Conservation (phyloP, 2,888 invertebrate genomes). For the Acanthococcus lagerstroemiae region DNA sequence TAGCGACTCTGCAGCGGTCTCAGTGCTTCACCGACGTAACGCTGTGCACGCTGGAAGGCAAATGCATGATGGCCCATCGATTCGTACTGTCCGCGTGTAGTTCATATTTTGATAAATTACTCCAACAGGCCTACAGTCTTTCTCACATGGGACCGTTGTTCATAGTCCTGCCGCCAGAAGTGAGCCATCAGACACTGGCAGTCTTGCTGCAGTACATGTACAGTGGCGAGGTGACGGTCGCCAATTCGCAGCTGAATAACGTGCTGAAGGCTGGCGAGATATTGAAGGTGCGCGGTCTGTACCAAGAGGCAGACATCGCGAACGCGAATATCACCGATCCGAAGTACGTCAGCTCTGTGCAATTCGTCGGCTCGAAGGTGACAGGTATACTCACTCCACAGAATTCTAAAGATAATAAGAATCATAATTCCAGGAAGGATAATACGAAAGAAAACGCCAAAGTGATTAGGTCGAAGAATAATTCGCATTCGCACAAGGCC, state of each 20-base stretch:
- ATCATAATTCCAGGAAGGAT: slow-evolving; percentile 7
- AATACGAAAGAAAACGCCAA: slow-evolving; percentile 25
- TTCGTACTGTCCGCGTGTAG: slow-evolving; percentile 76
- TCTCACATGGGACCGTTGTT: slow-evolving; percentile 42
- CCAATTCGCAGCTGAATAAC: slow-evolving; percentile 70
- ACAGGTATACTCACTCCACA: slow-evolving; percentile 21
- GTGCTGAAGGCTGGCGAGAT: slow-evolving; percentile 73
- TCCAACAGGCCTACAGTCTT: slow-evolving; percentile 40
- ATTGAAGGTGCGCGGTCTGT: slow-evolving; percentile 67
- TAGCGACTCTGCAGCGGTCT: slow-evolving; percentile 64
- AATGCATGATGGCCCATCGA: slow-evolving; percentile 73
- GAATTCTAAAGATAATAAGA: slow-evolving; percentile 16
- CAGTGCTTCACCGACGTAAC: slow-evolving; percentile 75
- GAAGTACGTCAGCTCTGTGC: slow-evolving; percentile 21
- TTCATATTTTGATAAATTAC: slow-evolving; percentile 50
- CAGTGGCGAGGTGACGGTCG: slow-evolving; percentile 71
- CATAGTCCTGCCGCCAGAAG: slow-evolving; percentile 69
- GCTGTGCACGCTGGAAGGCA: slow-evolving; percentile 65
- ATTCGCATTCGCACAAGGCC: slow-evolving; percentile 3
- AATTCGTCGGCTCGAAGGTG: slow-evolving; percentile 19
- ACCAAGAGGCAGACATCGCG: slow-evolving; percentile 54
- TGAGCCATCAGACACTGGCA: slow-evolving; percentile 67
- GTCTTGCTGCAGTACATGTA: slow-evolving; percentile 80
- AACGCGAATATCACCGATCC: slow-evolving; percentile 23
- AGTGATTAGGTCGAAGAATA: slow-evolving; percentile 9